phyloP scores from a whole-genome alignment of 1,140 invertebrate genomes.

The Ephestia elutella region DNA sequence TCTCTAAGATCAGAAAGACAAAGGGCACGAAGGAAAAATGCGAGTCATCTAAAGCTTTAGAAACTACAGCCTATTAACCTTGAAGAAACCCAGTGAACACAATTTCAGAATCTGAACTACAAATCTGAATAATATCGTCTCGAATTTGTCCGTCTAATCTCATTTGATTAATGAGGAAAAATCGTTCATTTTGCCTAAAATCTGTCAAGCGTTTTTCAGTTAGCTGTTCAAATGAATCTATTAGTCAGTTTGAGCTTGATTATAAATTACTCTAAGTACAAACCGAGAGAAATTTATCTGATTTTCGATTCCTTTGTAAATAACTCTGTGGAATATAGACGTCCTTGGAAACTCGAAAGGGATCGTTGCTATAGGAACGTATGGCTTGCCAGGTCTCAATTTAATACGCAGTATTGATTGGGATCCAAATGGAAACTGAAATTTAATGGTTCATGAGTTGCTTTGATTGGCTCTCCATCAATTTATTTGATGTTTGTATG shows the following conservation, averaged over 20 bases:
- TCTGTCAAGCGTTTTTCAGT: neutral
- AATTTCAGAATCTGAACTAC: neutral
- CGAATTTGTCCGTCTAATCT: too few relatives aligned
- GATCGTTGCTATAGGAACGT: slow-evolving; percentile 53
- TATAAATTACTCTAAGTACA: neutral
- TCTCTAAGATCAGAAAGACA: neutral
- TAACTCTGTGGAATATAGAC: slow-evolving; percentile 17
- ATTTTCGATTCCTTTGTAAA: slow-evolving; percentile 28
- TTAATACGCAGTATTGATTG: slow-evolving; percentile 55
- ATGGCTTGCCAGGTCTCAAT: slow-evolving; percentile 39
- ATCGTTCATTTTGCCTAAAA: neutral
- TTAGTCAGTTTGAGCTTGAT: neutral
- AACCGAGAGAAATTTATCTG: slow-evolving; percentile 16
- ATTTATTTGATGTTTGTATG: neutral
- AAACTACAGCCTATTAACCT: neutral
- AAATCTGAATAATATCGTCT: too few relatives aligned
- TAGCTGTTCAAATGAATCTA: neutral
- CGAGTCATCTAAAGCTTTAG: neutral
- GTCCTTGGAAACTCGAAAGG: slow-evolving; percentile 31
- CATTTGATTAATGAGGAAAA: neutral
- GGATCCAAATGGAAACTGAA: slow-evolving; percentile 32
- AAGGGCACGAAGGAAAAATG: neutral
- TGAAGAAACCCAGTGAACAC: neutral
- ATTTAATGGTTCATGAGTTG: neutral
- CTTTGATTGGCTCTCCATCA: neutral